Evolutionary conservation across 2,797 vertebrate genomes (phyloP), one percentile per base, ranked within the genome.

Genomic region (Meda fulgida): DNA sequence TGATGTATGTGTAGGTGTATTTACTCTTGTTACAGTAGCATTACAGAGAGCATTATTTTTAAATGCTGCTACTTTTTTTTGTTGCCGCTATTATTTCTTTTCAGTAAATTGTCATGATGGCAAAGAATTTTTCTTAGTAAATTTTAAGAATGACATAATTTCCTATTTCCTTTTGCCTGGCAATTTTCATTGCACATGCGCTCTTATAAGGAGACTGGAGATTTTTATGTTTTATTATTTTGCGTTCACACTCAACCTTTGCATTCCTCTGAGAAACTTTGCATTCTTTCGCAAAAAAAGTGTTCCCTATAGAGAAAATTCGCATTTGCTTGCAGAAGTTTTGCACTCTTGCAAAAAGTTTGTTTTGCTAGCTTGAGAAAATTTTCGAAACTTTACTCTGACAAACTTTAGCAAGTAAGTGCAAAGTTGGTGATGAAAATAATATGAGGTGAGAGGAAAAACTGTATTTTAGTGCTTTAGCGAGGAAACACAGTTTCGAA

Each of bases 1-100:
- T 46, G 60, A 78, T 63, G 18, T 31, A 78, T 18, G 29, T 63
- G 55, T 78, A 63, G 76, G 38, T 63, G 36, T 43, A 53, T 46
- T 78, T 78, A 78, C n/a, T 43, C 36, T 48, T 63, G 76, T 78
- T 60, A 78, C n/a, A 7, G 55, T 63, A n/a, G n/a, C n/a, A n/a
- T n/a, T n/a, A n/a, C n/a, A n/a, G 16, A 60, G 40, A 40, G 21
- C 4, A 36, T 4, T 16, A 18, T 38, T 73, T 71, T 43, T 14
- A 26, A 77, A 63, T 63, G 16, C 55, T 7, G 55, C 23, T 29
- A 26, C 76, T 29, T 29, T 3, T 1, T 3, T 1, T 75, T 21
- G 51, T 51, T 75, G 11, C 29, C 5, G 21, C 16, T n/a, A n/a
- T 10, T 53, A 53, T 53, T 75, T 53, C 5, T 1, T 34, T 34